A percentile compares a stretch with the other conserved stretches of the same genome.
Evolutionary conservation across 1,140 invertebrate genomes (phyloP).

Genomic region (Grapholita molesta): DNA sequence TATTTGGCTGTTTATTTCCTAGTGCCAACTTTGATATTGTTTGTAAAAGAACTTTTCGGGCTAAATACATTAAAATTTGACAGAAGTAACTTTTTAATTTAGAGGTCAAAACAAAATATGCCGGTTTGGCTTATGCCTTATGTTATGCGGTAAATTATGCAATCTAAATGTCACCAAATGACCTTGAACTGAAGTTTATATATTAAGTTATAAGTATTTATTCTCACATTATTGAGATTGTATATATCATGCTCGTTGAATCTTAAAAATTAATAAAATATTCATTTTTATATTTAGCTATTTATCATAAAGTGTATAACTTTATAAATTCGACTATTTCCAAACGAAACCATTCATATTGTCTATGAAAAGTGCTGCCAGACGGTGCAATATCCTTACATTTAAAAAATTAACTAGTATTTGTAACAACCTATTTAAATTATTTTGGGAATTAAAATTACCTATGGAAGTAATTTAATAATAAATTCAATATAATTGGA

Average conservation of each 20-base stretch:
- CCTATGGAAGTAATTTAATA: no score
- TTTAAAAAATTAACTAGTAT: no score
- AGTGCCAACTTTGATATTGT: not conserved
- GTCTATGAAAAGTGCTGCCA: not conserved
- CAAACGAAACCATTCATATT: not conserved
- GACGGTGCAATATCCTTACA: no score
- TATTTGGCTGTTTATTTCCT: not conserved
- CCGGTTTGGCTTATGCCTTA: not conserved
- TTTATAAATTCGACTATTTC: not conserved
- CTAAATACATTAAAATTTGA: conserved; percentile 6
- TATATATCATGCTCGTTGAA: no score
- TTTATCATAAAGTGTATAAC: no score
- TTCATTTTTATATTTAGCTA: no score
- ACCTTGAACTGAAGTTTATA: not conserved
- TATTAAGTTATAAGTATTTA: not conserved
- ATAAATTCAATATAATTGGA: no score
- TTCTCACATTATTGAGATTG: not conserved
- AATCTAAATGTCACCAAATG: not conserved
- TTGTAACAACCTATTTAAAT: no score
- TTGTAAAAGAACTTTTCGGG: not conserved
- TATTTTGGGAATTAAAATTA: no score
- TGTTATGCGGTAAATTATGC: not conserved
- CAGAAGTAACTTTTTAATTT: conserved; percentile 9
- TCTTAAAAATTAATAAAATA: no score
- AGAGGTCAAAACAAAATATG: not conserved